Conservation (phyloP, 2,113 vertebrate species). For the Pelmatolapia mariae region DNA sequence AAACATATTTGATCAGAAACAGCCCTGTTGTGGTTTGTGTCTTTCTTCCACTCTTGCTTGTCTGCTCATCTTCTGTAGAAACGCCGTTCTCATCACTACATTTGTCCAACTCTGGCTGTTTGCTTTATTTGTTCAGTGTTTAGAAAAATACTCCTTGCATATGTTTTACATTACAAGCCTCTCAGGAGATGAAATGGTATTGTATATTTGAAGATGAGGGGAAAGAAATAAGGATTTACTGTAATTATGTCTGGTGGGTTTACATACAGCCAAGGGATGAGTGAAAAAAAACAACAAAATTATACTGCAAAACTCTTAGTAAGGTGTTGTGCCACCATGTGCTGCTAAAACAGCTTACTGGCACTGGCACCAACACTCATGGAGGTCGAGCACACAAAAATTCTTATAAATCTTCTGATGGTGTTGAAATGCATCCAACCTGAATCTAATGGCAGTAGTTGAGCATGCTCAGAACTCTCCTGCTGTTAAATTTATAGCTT, state of each 20-base stretch:
- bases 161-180: not conserved
- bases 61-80: not conserved
- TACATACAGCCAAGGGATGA: not conserved
- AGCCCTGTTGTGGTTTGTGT: not conserved
- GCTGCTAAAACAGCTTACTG: not conserved
- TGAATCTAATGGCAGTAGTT: not conserved
- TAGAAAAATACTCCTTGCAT: not conserved
- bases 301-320: not conserved
- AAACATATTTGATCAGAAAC: not conserved
- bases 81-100: accelerated
- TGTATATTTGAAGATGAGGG: not conserved
- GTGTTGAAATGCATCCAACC: not conserved
- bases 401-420: not conserved
- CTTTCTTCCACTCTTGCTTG: not conserved
- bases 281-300: not conserved
- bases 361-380: not conserved
- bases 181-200: not conserved
- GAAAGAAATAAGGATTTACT: not conserved
- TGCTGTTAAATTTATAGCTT: not conserved
- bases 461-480: not conserved
- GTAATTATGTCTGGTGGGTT: not conserved
- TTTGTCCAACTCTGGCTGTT: not conserved
- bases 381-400: not conserved
- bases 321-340: not conserved
- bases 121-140: not conserved